Conservation (phyloP, 2,797 vertebrate genomes). For the Vireo griseus region DNA sequence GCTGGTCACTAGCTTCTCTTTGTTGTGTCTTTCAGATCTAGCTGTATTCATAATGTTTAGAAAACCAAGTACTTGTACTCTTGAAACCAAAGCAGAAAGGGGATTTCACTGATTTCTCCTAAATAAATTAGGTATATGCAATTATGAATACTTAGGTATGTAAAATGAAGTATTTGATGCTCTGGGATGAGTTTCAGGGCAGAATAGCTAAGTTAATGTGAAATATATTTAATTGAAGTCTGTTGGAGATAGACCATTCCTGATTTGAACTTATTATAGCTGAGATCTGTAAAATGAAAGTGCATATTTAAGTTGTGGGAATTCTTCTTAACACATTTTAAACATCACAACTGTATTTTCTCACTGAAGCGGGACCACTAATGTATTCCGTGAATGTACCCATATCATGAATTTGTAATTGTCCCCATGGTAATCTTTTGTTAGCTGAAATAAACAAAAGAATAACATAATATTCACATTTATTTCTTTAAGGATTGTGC, state of each 20-base stretch:
- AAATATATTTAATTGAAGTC: not conserved
- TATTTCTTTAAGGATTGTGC: constrained; percentile 22
- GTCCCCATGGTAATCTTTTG: constrained; percentile 56
- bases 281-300: not conserved
- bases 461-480: constrained; percentile 24
- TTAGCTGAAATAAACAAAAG: constrained; percentile 58
- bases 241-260: not conserved
- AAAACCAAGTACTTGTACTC: constrained; percentile 46
- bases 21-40: constrained; percentile 75
- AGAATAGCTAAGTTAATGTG: not conserved
- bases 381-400: constrained; percentile 52
- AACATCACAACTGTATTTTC: constrained; percentile 38
- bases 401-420: constrained; percentile 64
- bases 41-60: constrained; percentile 51
- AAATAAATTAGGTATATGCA: constrained; percentile 54
- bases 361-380: constrained; percentile 3
- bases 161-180: constrained; percentile 25
- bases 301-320: constrained; percentile 57
- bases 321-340: constrained; percentile 40
- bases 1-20: constrained; percentile 75
- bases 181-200: not conserved
- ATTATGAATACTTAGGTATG: constrained; percentile 36
- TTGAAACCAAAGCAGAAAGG: constrained; percentile 33
- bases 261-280: constrained; percentile 13
- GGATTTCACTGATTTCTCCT: constrained; percentile 24